Conservation (phyloP, 2,888 invertebrate species). For the Cryptocephalus moraei region DNA sequence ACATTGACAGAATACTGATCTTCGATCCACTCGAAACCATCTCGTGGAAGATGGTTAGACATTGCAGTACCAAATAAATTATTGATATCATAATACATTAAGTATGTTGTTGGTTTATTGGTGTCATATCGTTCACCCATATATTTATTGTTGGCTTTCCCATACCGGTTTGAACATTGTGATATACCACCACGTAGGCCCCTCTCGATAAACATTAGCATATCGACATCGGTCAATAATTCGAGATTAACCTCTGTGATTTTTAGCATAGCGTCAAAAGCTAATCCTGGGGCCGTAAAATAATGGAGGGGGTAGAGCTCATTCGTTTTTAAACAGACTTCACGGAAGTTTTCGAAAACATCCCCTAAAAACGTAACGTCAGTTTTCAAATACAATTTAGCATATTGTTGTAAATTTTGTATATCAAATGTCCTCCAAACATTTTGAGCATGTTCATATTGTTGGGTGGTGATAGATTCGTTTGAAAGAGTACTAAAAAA, state of each 20-base stretch:
- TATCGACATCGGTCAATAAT: constrained; percentile 22
- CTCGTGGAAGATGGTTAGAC: neutral
- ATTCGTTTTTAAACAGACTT: constrained; percentile 21
- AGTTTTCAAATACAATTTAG: constrained; percentile 27
- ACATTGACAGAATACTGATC: neutral
- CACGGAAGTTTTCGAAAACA: constrained; percentile 31
- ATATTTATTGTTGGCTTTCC: constrained; percentile 27
- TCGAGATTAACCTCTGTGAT: constrained; percentile 17
- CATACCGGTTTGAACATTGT: constrained; percentile 21
- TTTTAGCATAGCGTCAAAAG: constrained; percentile 24
- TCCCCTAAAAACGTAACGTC: constrained; percentile 30
- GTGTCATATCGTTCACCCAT: too few species aligned
- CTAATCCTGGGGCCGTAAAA: constrained; percentile 22
- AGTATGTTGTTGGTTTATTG: neutral
- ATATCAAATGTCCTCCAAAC: constrained; percentile 27
- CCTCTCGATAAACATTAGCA: constrained; percentile 22
- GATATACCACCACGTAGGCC: constrained; percentile 27
- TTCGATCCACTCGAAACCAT: neutral
- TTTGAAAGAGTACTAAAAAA: constrained; percentile 3
- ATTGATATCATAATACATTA: constrained; percentile 1
- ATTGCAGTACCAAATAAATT: constrained; percentile 1
- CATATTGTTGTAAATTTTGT: constrained; percentile 26
- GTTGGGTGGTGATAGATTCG: constrained; percentile 13
- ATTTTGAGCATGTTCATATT: constrained; percentile 26
- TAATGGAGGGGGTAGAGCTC: constrained; percentile 24